Percentiles rank a stretch among this genome's conserved stretches.
phyloP scores from a whole-genome alignment of 2,888 invertebrate species.

The Cataglyphis rosenhaueri region DNA sequence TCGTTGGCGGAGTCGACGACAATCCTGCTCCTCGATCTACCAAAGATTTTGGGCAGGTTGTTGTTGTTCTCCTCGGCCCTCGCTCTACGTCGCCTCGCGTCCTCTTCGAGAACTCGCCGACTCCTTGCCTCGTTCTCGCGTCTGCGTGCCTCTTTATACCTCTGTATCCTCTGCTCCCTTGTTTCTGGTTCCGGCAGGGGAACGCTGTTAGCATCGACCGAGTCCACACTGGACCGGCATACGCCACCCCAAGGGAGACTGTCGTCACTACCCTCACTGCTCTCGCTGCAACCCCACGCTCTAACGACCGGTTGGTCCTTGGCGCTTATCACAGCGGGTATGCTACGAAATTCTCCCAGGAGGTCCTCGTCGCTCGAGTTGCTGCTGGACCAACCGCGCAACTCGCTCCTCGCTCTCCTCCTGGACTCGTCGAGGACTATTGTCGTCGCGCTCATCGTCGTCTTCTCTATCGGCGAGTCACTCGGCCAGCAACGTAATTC shows the following conservation, averaged over 20 bases:
- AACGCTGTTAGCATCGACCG: slow-evolving; percentile 77
- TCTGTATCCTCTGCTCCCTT: slow-evolving; percentile 82
- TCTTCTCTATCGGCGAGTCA: slow-evolving; percentile 73
- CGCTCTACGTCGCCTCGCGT: slow-evolving; percentile 78
- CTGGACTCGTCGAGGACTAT: slow-evolving; percentile 78
- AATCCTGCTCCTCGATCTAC: slow-evolving; percentile 58
- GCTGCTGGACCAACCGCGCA: slow-evolving; percentile 83
- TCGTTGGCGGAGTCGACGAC: slow-evolving; percentile 58
- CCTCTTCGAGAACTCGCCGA: slow-evolving; percentile 80
- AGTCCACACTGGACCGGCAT: slow-evolving; percentile 78
- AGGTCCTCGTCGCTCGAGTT: slow-evolving; percentile 84
- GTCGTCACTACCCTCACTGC: slow-evolving; percentile 84
- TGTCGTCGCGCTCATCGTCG: slow-evolving; percentile 55
- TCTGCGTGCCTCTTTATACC: slow-evolving; percentile 82
- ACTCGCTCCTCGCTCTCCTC: slow-evolving; percentile 81
- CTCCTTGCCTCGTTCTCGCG: slow-evolving; percentile 83
- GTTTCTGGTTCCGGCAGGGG: slow-evolving; percentile 78
- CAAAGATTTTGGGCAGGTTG: slow-evolving; percentile 66
- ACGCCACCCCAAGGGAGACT: slow-evolving; percentile 81
- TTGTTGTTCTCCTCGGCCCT: slow-evolving; percentile 78
- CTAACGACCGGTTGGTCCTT: slow-evolving; percentile 74
- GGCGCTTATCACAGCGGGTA: slow-evolving; percentile 71
- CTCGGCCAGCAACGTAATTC: slow-evolving; percentile 83
- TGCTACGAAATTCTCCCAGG: slow-evolving; percentile 74
- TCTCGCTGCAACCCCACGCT: slow-evolving; percentile 84